Percentiles rank a stretch among this genome's conserved stretches.
These are phyloP conservation scores for Caenorhabditis sp. DNA, from an alignment of 2,888 invertebrate genomes.

Conservation along the genomic window DNA sequence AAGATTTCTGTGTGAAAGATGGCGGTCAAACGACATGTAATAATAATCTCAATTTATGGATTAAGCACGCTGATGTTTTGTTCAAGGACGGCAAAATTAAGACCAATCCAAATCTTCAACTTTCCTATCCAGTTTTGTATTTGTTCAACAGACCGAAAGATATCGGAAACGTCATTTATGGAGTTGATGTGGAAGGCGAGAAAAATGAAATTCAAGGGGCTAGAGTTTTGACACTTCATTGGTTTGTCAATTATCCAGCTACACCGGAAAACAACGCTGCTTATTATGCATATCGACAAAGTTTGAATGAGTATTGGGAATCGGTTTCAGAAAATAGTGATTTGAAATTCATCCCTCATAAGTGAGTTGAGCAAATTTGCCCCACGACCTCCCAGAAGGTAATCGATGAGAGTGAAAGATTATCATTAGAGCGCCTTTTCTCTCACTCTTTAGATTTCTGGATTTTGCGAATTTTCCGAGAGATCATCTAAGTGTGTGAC, in stretches of 20 bases:
- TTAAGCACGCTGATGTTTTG: constrained; percentile 69
- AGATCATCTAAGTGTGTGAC: no score
- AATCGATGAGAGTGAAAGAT: no score
- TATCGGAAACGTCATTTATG: constrained; percentile 69
- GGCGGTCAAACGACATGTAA: constrained; percentile 54
- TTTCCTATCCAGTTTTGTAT: constrained; percentile 69
- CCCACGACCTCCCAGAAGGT: no score
- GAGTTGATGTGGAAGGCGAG: constrained; percentile 68
- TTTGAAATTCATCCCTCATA: constrained; percentile 69
- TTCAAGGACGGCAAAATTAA: constrained; percentile 64
- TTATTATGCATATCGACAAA: constrained; percentile 60
- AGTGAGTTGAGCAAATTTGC: no score
- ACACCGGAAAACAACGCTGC: constrained; percentile 56
- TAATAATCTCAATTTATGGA: constrained; percentile 68
- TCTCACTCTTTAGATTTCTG: no score
- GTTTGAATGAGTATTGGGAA: constrained; percentile 64
- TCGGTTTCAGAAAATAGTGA: constrained; percentile 56
- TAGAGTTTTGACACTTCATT: constrained; percentile 68
- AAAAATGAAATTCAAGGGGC: constrained; percentile 70
- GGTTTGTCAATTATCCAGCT: constrained; percentile 64
- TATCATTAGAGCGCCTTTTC: no score
- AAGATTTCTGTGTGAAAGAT: constrained; percentile 66
- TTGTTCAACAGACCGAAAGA: constrained; percentile 70
- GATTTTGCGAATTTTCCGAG: no score
- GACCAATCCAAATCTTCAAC: constrained; percentile 68